Percentiles rank a stretch among this genome's conserved stretches.
These are phyloP conservation scores for Poecile montanus DNA, from an alignment of 2,797 vertebrate genomes.

Conservation along the genomic window DNA sequence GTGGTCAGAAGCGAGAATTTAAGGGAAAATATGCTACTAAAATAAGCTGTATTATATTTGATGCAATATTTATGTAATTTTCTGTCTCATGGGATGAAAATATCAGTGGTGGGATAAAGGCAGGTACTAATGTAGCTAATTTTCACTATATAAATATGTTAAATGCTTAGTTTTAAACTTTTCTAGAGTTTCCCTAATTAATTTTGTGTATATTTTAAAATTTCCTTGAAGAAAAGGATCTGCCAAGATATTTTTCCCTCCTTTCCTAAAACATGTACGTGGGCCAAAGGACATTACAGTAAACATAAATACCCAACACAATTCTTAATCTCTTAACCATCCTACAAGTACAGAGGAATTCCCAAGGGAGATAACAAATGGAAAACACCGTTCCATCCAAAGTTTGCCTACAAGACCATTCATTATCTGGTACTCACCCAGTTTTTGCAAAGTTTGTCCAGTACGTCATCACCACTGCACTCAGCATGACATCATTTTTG, in stretches of 20 bases:
- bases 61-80: neutral
- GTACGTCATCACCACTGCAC: conserved; percentile 98
- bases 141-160: neutral
- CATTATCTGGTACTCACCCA: conserved; percentile 82
- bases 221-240: neutral
- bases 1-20: neutral
- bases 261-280: neutral
- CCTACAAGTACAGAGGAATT: neutral
- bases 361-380: neutral
- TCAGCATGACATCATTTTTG: conserved; percentile 99
- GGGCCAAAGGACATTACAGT: neutral
- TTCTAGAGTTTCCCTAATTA: neutral
- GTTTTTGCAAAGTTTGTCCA: conserved; percentile 99
- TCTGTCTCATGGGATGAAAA: neutral
- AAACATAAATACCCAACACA: neutral
- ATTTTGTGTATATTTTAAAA: neutral
- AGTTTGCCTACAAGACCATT: neutral
- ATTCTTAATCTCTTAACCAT: neutral
- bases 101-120: neutral
- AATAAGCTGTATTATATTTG: neutral
- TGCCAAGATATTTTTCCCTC: neutral
- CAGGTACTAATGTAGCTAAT: neutral
- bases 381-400: neutral
- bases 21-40: neutral
- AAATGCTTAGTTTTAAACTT: neutral